Conservation (phyloP, 1,140 invertebrate species). For the Conopomorpha cramerella region DNA sequence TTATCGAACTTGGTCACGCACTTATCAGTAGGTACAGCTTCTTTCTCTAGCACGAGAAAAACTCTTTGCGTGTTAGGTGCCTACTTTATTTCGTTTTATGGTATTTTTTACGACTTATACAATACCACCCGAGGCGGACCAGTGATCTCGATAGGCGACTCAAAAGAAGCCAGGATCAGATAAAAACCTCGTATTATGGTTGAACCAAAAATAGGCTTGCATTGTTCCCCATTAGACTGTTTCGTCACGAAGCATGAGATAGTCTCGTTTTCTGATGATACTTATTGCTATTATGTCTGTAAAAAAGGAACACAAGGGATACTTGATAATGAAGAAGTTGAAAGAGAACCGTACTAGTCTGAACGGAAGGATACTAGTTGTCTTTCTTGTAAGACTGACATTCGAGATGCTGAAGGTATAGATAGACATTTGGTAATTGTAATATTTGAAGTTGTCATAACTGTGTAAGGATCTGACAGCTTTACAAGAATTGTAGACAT, state of each 20-base stretch:
- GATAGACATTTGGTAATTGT: too few species aligned
- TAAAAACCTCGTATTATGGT: constrained; percentile 8
- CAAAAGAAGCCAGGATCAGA: neutral
- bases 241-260: constrained; percentile 29
- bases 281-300: constrained; percentile 7
- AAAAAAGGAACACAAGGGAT: too few species aligned
- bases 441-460: too few species aligned
- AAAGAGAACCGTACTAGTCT: too few species aligned
- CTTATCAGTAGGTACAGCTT: constrained; percentile 17
- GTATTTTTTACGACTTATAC: neutral
- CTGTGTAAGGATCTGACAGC: too few species aligned
- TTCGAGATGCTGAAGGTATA: too few species aligned
- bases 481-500: too few species aligned
- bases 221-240: constrained; percentile 23
- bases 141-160: neutral
- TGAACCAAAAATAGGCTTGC: constrained; percentile 30
- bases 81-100: neutral
- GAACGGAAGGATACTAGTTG: too few species aligned
- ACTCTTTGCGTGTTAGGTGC: too few species aligned
- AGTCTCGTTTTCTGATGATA: constrained; percentile 4
- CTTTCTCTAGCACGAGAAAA: neutral
- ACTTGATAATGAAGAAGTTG: too few species aligned
- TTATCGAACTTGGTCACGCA: constrained; percentile 29
- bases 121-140: neutral
- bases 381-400: too few species aligned